Evolutionary conservation across 1,140 invertebrate genomes (phyloP).

Genomic region (Trypoxylus dichotomus): DNA sequence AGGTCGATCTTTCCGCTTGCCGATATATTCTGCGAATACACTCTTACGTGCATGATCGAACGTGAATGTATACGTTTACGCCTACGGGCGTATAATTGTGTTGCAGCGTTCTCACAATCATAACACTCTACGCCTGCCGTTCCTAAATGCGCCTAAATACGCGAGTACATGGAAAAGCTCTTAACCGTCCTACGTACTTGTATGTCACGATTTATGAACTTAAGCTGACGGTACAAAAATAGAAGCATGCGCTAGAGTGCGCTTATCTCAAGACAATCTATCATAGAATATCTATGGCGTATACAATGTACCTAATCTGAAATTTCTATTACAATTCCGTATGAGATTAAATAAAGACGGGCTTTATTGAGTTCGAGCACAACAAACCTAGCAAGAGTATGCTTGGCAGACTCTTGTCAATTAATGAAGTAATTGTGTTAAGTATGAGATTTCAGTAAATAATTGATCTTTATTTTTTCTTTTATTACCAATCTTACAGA

Average conservation of each 20-base stretch:
- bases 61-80: conserved; percentile 6
- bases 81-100: background rate
- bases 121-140: conserved; percentile 10
- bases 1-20: too few species aligned
- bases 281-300: background rate
- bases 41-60: conserved; percentile 5
- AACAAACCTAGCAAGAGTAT: too few species aligned
- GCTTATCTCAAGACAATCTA: background rate
- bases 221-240: conserved; percentile 6
- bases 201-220: conserved; percentile 14
- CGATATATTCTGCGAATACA: background rate
- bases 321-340: background rate
- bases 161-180: conserved; percentile 34
- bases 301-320: background rate
- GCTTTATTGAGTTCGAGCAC: too few species aligned
- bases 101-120: background rate
- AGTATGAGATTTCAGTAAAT: too few species aligned
- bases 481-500: too few species aligned
- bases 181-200: conserved; percentile 26
- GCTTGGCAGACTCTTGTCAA: too few species aligned
- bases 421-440: too few species aligned
- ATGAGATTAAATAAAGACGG: too few species aligned
- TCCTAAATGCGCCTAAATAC: conserved; percentile 22
- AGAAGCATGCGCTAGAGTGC: background rate
- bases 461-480: too few species aligned